These are phyloP conservation scores for Macrosteles quadrilineatus DNA, from an alignment of 1,140 invertebrate genomes.

Conservation along the genomic window DNA sequence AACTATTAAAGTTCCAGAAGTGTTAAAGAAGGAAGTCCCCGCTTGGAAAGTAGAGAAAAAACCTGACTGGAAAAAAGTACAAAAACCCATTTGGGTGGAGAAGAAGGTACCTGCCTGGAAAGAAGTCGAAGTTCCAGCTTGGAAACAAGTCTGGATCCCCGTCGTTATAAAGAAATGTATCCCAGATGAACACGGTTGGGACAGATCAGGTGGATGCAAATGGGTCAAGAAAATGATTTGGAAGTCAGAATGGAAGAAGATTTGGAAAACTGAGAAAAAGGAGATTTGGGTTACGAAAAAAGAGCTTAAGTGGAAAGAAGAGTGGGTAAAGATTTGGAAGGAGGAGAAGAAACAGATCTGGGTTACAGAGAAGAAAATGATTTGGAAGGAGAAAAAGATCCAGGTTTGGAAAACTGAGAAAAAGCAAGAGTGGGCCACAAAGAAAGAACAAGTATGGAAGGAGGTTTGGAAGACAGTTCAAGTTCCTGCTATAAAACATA, in stretches of 20 bases:
- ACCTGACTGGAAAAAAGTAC: constrained; percentile 66
- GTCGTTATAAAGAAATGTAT: constrained; percentile 43
- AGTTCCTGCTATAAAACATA: constrained; percentile 56
- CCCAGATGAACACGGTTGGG: constrained; percentile 61
- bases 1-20: constrained; percentile 51
- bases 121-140: constrained; percentile 63
- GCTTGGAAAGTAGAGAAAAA: constrained; percentile 60
- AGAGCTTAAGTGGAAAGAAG: constrained; percentile 48
- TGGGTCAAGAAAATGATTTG: constrained; percentile 53
- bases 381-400: constrained; percentile 55
- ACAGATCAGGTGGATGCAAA: constrained; percentile 68
- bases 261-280: constrained; percentile 53
- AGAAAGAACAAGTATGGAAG: constrained; percentile 64
- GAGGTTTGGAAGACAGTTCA: constrained; percentile 58
- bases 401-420: constrained; percentile 65
- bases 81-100: constrained; percentile 67
- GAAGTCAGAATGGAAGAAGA: constrained; percentile 54
- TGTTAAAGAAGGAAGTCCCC: constrained; percentile 50
- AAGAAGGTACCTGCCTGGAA: constrained; percentile 64
- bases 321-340: constrained; percentile 46
- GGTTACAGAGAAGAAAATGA: constrained; percentile 52
- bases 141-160: constrained; percentile 66
- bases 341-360: constrained; percentile 43
- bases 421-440: constrained; percentile 64
- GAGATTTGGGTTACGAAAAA: constrained; percentile 51